These are phyloP conservation scores for Gymnocheta viridis DNA, from an alignment of 2,888 invertebrate genomes.

Conservation along the genomic window DNA sequence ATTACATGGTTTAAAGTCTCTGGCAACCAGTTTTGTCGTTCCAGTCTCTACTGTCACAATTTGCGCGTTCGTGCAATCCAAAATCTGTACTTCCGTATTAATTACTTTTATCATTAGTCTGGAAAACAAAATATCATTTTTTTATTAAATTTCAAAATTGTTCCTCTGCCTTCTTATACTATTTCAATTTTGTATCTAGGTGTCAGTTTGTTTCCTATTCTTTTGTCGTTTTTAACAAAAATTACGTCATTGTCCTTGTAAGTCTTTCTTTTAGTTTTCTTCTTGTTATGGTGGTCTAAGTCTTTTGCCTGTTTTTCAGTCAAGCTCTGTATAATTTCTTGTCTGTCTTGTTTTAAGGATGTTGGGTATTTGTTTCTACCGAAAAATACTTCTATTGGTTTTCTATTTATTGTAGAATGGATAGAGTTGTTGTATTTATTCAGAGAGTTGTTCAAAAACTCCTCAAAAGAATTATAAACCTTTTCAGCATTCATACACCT, in stretches of 20 bases:
- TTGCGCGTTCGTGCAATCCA: constrained; percentile 10
- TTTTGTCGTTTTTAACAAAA: background rate
- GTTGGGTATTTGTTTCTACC: constrained; percentile 7
- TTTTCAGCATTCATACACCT: constrained; percentile 45
- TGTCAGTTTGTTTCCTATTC: constrained; percentile 29
- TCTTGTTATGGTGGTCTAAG: background rate
- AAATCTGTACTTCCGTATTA: constrained; percentile 2
- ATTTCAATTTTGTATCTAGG: constrained; percentile 13
- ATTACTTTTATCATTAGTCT: background rate
- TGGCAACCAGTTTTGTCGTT: background rate
- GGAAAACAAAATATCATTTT: background rate
- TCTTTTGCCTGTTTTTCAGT: background rate
- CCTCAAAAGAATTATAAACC: constrained; percentile 1
- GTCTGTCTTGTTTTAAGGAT: constrained; percentile 7
- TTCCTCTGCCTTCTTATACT: constrained; percentile 16
- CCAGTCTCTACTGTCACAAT: constrained; percentile 28
- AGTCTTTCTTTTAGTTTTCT: background rate
- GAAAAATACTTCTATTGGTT: constrained; percentile 57
- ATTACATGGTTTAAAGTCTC: constrained; percentile 1
- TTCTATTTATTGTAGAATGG: constrained; percentile 49
- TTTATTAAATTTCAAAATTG: constrained; percentile 7
- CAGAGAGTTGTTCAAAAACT: constrained; percentile 33
- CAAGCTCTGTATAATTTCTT: background rate
- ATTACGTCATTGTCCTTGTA: background rate
- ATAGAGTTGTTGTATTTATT: constrained; percentile 59